Evolutionary conservation across 2,888 invertebrate species (phyloP).

Genomic region (Meteorus colon): DNA sequence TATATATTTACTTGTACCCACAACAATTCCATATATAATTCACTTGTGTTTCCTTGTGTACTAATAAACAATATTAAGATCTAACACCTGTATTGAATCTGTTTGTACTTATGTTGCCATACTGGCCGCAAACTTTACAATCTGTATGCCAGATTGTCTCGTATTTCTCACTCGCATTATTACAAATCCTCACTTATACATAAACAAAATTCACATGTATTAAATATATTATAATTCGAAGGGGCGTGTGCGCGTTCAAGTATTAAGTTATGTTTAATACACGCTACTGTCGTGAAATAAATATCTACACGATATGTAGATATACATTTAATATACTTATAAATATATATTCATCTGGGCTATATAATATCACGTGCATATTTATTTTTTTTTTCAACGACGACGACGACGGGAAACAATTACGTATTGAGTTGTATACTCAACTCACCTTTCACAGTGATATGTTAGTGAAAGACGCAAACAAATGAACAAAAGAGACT

Average conservation of each 20-base stretch:
- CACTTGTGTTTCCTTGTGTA: neutral
- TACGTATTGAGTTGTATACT: conserved; percentile 47
- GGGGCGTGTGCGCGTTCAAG: conserved; percentile 41
- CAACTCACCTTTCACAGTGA: conserved; percentile 33
- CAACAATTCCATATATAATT: conserved; percentile 5
- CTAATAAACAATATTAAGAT: conserved; percentile 26
- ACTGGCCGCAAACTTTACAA: conserved; percentile 15
- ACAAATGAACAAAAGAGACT: conserved; percentile 25
- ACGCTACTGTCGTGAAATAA: conserved; percentile 47
- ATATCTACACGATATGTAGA: conserved; percentile 24
- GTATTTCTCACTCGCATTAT: conserved; percentile 8
- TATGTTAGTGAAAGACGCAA: conserved; percentile 39
- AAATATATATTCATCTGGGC: too few species aligned
- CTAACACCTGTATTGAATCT: conserved; percentile 53
- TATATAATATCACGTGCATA: too few species aligned
- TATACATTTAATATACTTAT: too few species aligned
- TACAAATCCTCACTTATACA: conserved; percentile 3
- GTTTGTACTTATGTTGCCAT: conserved; percentile 12
- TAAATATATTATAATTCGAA: conserved; percentile 16
- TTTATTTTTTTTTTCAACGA: conserved; percentile 1
- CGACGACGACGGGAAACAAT: conserved; percentile 54
- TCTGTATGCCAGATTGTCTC: conserved; percentile 11
- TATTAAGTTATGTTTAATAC: conserved; percentile 52
- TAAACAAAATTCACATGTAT: conserved; percentile 8
- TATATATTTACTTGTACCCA: neutral